These are phyloP conservation scores for Frankliniella fusca DNA, from an alignment of 2,888 invertebrate species.

Conservation along the genomic window DNA sequence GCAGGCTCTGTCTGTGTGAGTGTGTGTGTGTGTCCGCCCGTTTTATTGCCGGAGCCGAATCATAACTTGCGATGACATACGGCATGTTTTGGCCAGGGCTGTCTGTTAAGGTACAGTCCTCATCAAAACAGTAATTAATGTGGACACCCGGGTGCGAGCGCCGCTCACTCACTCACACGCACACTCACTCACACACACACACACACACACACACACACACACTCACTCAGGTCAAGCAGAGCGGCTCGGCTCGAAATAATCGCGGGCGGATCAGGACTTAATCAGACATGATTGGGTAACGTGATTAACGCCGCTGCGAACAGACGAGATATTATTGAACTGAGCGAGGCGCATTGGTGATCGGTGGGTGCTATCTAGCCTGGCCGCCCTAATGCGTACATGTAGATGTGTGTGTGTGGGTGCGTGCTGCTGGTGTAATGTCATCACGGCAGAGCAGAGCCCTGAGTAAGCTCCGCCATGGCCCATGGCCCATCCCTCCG, in stretches of 20 bases:
- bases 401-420: neutral
- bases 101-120: neutral
- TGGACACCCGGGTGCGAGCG: conserved; percentile 13
- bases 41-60: conserved; percentile 12
- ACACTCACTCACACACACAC: neutral
- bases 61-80: conserved; percentile 26
- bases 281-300: conserved; percentile 20
- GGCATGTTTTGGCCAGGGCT: conserved; percentile 12
- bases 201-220: neutral
- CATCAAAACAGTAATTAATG: conserved; percentile 25
- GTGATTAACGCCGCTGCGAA: neutral
- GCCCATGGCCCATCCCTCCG: no score
- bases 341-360: neutral
- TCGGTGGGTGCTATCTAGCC: neutral
- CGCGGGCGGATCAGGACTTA: conserved; percentile 7
- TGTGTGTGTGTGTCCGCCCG: neutral
- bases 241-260: neutral
- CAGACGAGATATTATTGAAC: neutral
- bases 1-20: neutral
- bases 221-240: neutral
- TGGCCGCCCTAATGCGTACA: neutral
- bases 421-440: neutral
- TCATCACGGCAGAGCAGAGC: no score
- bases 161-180: neutral
- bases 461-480: no score